phyloP scores from a whole-genome alignment of 1,140 invertebrate genomes.

The Thrips palmi region DNA sequence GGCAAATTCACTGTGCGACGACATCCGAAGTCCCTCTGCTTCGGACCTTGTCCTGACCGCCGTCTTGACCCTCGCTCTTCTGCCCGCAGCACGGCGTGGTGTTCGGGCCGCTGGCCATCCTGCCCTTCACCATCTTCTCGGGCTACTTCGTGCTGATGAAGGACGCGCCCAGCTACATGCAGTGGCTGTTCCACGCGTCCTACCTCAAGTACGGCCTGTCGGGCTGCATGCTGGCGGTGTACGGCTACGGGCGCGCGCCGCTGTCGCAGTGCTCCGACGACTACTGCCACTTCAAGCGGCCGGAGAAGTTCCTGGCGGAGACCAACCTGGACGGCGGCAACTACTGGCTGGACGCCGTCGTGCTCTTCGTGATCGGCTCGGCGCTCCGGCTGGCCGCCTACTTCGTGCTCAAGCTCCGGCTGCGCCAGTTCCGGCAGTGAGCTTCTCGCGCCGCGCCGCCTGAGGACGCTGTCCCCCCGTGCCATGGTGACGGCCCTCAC shows the following conservation, averaged over 20 bases:
- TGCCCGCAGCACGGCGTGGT: slow-evolving; percentile 54
- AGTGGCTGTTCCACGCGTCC: slow-evolving; percentile 79
- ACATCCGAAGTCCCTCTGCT: neutral
- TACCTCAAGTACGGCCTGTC: slow-evolving; percentile 49
- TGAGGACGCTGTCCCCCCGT: no score
- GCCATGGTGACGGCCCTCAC: no score
- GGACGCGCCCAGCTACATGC: slow-evolving; percentile 58
- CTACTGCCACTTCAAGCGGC: slow-evolving; percentile 52
- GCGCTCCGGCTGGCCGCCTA: slow-evolving; percentile 43
- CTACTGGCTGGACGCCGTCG: slow-evolving; percentile 40
- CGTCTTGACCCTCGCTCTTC: neutral
- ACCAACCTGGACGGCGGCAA: slow-evolving; percentile 51
- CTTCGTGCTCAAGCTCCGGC: no score
- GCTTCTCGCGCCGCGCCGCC: no score
- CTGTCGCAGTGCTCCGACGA: slow-evolving; percentile 39
- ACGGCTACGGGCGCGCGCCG: slow-evolving; percentile 44
- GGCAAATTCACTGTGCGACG: neutral
- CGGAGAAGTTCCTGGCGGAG: slow-evolving; percentile 45
- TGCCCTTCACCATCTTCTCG: slow-evolving; percentile 72
- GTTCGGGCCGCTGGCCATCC: slow-evolving; percentile 63
- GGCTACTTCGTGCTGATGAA: slow-evolving; percentile 77
- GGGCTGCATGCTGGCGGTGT: slow-evolving; percentile 47
- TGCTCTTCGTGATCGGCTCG: slow-evolving; percentile 37
- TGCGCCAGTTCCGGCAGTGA: no score
- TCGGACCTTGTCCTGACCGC: neutral